Evolutionary conservation across 2,797 vertebrate species (phyloP).

Genomic region (Sphaeramia orbicularis): DNA sequence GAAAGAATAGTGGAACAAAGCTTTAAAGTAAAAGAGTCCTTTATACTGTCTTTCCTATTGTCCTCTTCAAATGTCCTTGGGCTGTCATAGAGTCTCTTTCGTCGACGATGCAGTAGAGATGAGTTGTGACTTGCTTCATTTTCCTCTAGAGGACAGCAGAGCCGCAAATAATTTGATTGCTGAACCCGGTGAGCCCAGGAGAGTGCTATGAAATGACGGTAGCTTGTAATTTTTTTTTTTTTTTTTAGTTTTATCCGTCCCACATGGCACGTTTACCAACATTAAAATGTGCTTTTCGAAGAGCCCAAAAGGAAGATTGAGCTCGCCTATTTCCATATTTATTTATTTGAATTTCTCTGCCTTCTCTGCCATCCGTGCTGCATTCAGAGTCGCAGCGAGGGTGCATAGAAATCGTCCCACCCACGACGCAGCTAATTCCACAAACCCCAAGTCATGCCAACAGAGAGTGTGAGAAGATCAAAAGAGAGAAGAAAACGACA

Average conservation of each 20-base stretch:
- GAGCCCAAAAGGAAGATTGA: background rate
- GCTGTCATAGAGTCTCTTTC: conserved; percentile 17
- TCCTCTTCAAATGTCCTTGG: conserved; percentile 29
- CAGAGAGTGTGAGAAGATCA: conserved; percentile 29
- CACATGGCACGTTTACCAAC: conserved; percentile 7
- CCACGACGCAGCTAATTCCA: conserved; percentile 4
- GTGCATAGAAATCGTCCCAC: conserved; percentile 16
- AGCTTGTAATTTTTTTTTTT: background rate
- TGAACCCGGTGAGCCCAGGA: background rate
- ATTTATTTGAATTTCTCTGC: background rate
- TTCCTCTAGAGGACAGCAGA: conserved; percentile 72
- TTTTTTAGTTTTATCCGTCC: conserved; percentile 6
- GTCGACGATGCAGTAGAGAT: conserved; percentile 14
- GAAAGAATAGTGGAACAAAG: conserved; percentile 7
- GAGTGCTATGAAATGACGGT: background rate
- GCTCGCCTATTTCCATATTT: background rate
- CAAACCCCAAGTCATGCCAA: conserved; percentile 7
- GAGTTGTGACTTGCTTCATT: conserved; percentile 20
- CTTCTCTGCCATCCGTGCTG: background rate
- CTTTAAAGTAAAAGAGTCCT: background rate
- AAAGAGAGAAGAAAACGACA: background rate
- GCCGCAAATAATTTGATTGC: conserved; percentile 40
- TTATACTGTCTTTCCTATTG: background rate
- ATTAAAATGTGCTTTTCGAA: conserved; percentile 2
- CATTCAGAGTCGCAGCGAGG: background rate